These are phyloP conservation scores for Pelobates cultripes DNA, from an alignment of 2,797 vertebrate species.

Conservation along the genomic window DNA sequence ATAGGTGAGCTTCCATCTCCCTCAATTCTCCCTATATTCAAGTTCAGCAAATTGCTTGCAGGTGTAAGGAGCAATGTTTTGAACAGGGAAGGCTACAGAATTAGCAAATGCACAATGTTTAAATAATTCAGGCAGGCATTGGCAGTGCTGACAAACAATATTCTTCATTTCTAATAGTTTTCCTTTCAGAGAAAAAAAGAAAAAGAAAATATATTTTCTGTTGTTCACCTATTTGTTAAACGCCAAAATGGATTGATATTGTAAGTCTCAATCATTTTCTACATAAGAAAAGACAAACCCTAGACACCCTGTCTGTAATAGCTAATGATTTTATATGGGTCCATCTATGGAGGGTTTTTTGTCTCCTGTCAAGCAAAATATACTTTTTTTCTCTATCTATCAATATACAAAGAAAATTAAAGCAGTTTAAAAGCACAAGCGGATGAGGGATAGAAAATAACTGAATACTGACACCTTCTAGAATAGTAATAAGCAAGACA, in stretches of 20 bases:
- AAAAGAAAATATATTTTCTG: neutral
- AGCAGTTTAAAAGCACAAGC: neutral
- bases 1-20: constrained; percentile 93
- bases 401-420: neutral
- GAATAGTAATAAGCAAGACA: no score
- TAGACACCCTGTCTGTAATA: neutral
- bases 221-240: neutral
- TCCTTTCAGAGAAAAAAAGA: constrained; percentile 39
- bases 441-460: no score
- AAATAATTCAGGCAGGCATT: constrained; percentile 86
- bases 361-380: neutral
- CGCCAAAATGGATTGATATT: neutral
- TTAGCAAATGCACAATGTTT: constrained; percentile 92
- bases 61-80: constrained; percentile 94
- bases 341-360: neutral
- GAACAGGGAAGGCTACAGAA: constrained; percentile 89
- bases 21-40: constrained; percentile 86
- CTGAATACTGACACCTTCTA: no score
- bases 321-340: constrained; percentile 1
- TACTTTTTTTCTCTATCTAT: constrained; percentile 2
- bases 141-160: constrained; percentile 84
- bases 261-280: neutral
- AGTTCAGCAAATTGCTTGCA: constrained; percentile 99
- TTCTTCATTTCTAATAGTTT: constrained; percentile 77
- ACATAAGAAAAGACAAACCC: neutral